Evolutionary conservation across 2,888 invertebrate genomes (phyloP).

Genomic region (Ophion ellenae): DNA sequence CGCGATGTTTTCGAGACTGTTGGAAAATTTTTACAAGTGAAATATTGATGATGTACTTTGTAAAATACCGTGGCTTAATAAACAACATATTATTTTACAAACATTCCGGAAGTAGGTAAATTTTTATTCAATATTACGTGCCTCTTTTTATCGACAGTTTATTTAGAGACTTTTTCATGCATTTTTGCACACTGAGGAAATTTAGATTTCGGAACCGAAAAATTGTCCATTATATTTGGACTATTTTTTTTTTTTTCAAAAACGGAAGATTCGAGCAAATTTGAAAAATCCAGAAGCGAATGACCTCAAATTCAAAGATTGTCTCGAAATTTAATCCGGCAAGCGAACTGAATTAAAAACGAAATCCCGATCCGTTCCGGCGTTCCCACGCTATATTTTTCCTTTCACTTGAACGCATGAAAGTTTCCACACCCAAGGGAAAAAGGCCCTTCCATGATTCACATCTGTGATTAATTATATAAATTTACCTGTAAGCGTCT

Average conservation of each 20-base stretch:
- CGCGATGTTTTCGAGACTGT: too few relatives aligned
- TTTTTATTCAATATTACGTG: too few relatives aligned
- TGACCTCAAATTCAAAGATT: neutral
- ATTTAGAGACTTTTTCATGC: too few relatives aligned
- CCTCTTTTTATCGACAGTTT: too few relatives aligned
- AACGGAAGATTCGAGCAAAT: neutral
- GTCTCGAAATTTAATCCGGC: neutral
- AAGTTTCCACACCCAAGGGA: neutral
- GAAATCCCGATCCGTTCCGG: neutral
- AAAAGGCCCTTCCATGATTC: conserved; percentile 1
- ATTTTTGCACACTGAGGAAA: neutral
- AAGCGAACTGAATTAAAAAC: neutral
- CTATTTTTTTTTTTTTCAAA: neutral
- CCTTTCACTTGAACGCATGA: neutral
- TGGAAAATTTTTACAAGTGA: too few relatives aligned
- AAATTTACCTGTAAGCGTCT: conserved; percentile 92
- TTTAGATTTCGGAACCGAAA: neutral
- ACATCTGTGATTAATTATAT: conserved; percentile 13
- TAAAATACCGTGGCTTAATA: too few relatives aligned
- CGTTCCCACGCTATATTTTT: conserved; percentile 32
- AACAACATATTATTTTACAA: too few relatives aligned
- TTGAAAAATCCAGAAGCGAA: neutral
- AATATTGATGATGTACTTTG: too few relatives aligned
- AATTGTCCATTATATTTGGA: neutral
- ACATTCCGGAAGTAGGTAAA: too few relatives aligned